These are phyloP conservation scores for Brachionichthys hirsutus DNA, from an alignment of 2,113 vertebrate genomes.

Conservation along the genomic window DNA sequence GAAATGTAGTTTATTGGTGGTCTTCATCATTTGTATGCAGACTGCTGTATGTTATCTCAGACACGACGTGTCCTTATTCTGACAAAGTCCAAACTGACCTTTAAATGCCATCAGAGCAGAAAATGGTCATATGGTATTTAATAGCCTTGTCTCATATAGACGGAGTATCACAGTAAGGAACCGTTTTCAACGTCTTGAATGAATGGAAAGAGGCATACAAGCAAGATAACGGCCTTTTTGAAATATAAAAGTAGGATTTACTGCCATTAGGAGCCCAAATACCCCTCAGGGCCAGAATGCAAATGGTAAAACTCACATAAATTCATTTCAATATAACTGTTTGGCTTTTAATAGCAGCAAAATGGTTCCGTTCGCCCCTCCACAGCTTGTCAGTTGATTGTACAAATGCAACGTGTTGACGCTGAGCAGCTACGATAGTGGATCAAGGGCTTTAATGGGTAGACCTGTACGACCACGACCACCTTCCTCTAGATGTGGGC, in stretches of 20 bases:
- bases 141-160: conserved; percentile 29
- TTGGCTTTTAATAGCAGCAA: conserved; percentile 83
- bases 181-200: conserved; percentile 1
- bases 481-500: conserved; percentile 72
- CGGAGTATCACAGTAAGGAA: conserved; percentile 35
- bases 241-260: not conserved
- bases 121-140: conserved; percentile 40
- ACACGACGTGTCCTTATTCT: conserved; percentile 30
- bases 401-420: conserved; percentile 56
- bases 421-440: conserved; percentile 57
- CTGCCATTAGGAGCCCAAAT: not conserved
- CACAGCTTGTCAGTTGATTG: conserved; percentile 62
- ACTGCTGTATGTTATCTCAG: conserved; percentile 4
- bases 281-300: conserved; percentile 31
- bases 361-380: conserved; percentile 80
- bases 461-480: conserved; percentile 86
- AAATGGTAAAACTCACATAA: conserved; percentile 71
- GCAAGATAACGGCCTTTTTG: not conserved
- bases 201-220: conserved; percentile 12
- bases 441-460: conserved; percentile 67
- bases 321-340: conserved; percentile 67
- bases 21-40: conserved; percentile 63
- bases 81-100: conserved; percentile 54
- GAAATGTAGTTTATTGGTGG: conserved; percentile 68
- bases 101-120: conserved; percentile 46